phyloP scores from a whole-genome alignment of 2,888 invertebrate species.

The Tribolium freemani region DNA sequence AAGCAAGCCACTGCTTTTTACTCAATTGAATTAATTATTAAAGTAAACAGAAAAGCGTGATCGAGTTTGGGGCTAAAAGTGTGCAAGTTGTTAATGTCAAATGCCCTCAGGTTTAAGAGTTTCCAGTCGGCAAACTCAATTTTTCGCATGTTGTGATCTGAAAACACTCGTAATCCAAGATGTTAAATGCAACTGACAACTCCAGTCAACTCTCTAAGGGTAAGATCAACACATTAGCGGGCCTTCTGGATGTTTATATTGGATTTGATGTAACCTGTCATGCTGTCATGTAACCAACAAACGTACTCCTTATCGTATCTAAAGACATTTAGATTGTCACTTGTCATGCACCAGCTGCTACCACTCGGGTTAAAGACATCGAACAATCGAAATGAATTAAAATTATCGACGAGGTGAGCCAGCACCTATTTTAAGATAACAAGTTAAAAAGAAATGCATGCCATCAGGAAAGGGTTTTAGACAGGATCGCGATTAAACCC shows the following conservation, averaged over 20 bases:
- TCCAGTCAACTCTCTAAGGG: constrained; percentile 47
- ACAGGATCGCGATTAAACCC: constrained; percentile 4
- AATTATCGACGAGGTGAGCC: constrained; percentile 19
- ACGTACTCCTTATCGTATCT: constrained; percentile 57
- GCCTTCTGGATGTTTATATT: constrained; percentile 60
- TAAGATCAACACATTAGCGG: constrained; percentile 63
- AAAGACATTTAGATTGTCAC: constrained; percentile 58
- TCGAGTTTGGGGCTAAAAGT: not conserved
- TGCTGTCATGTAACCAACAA: constrained; percentile 60
- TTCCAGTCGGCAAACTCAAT: constrained; percentile 24
- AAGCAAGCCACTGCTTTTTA: too few species aligned
- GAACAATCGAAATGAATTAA: constrained; percentile 29
- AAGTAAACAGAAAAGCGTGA: not conserved
- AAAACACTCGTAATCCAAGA: constrained; percentile 48
- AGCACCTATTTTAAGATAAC: constrained; percentile 20
- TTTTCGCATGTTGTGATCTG: constrained; percentile 38
- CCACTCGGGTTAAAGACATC: constrained; percentile 1
- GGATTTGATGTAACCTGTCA: constrained; percentile 64
- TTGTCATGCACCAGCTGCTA: constrained; percentile 49
- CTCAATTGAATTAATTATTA: too few species aligned
- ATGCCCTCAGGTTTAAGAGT: constrained; percentile 19
- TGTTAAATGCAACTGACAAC: constrained; percentile 57
- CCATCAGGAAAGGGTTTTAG: constrained; percentile 1
- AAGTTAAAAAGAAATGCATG: constrained; percentile 17
- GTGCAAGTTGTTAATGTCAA: constrained; percentile 37